Percentiles rank a stretch among this genome's conserved stretches.
Evolutionary conservation across 2,797 vertebrate genomes (phyloP).

Genomic region (Taeniopygia guttata): DNA sequence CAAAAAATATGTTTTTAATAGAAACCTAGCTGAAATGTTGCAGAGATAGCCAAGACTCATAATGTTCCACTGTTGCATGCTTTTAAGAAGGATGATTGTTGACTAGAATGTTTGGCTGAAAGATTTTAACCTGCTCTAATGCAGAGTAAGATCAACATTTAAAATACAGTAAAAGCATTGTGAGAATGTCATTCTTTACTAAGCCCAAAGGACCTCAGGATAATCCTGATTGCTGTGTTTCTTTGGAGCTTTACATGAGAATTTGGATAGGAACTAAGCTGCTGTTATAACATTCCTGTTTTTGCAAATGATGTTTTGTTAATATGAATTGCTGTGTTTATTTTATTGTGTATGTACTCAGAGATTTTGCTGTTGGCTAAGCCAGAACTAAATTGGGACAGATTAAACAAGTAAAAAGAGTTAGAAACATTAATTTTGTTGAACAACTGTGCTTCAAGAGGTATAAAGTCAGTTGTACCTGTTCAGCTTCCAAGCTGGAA

Average conservation of each 20-base stretch:
- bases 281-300: background rate
- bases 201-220: background rate
- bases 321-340: background rate
- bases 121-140: background rate
- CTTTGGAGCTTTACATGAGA: background rate
- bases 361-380: background rate
- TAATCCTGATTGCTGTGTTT: background rate
- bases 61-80: background rate
- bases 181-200: conserved; percentile 34
- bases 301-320: background rate
- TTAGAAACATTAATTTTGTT: background rate
- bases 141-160: background rate
- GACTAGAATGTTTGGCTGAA: background rate
- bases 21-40: background rate
- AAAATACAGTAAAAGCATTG: conserved; percentile 12
- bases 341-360: background rate
- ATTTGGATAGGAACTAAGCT: background rate
- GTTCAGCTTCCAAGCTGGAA: background rate
- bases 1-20: background rate
- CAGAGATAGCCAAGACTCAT: background rate
- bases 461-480: background rate
- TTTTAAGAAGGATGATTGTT: background rate
- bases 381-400: background rate
- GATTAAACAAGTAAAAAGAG: background rate
- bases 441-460: background rate